Conservation (phyloP, 1,140 invertebrate species). For the Drosophila mayri region DNA sequence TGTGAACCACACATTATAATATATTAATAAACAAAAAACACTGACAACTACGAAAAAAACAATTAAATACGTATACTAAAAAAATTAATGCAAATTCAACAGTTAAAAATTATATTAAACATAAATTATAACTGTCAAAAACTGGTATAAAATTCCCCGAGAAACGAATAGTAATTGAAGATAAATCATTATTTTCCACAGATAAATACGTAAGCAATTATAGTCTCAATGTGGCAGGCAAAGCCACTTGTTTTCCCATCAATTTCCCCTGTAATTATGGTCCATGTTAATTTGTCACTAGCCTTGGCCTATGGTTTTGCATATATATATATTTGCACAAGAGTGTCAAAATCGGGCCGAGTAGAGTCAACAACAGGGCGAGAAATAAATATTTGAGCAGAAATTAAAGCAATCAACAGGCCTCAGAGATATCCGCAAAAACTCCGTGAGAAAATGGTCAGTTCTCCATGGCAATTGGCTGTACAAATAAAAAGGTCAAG, state of each 20-base stretch:
- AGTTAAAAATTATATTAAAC: not conserved
- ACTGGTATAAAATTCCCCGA: not conserved
- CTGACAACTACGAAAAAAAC: constrained; percentile 10
- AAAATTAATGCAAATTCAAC: not conserved
- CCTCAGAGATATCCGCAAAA: constrained; percentile 11
- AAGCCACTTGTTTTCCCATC: constrained; percentile 28
- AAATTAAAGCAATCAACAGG: constrained; percentile 33
- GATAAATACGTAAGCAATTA: constrained; percentile 20
- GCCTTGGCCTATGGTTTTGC: constrained; percentile 23
- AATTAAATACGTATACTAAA: not conserved
- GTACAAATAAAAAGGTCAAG: constrained; percentile 39
- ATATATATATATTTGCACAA: constrained; percentile 38
- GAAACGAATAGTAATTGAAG: not conserved
- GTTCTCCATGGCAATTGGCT: constrained; percentile 5
- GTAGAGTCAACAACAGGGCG: constrained; percentile 25
- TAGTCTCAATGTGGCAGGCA: constrained; percentile 1
- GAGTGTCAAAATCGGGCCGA: constrained; percentile 12
- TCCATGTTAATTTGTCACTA: constrained; percentile 35
- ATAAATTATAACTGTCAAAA: constrained; percentile 1
- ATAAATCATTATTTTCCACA: constrained; percentile 24
- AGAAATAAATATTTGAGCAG: constrained; percentile 30
- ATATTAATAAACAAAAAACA: not conserved
- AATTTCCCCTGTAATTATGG: constrained; percentile 32
- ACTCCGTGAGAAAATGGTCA: constrained; percentile 37
- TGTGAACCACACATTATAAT: not conserved